Evolutionary conservation across 2,888 invertebrate species (phyloP), one percentile per base, ranked within the genome.

Genomic region (Pheosia gnoma): DNA sequence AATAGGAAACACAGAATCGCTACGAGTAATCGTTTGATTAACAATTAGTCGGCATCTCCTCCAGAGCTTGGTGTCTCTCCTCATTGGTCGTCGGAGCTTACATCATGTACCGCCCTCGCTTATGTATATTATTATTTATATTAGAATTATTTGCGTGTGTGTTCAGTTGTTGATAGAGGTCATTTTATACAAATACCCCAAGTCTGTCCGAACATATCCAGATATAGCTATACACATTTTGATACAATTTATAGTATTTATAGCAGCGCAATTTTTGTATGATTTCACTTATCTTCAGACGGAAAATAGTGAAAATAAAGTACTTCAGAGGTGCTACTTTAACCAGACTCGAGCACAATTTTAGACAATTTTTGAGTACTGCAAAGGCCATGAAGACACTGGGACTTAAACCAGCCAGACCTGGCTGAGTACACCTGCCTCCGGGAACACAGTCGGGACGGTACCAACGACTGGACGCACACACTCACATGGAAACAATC

Each of bases 81-180:
- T 47, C 47, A 47, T 47, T 47, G 47, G 47, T 47, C 47, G 47
- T 47, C 47, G 47, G 41, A 5, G n/a, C 47, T n/a, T n/a, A 47
- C 47, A 47, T n/a, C 4, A 47, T n/a, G 47, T 47, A 11, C 5
- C 47, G 47, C n/a, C 4, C n/a, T 5, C 43, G 2, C 43, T 43
- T 43, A 43, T 9, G 9, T 45, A 45, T 45, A 8, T 47, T n/a
- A 47, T 47, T n/a, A 11, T 47, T 5, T 47, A n/a, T 47, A 47
- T n/a, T 47, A 11, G 47, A 47, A 47, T 47, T 47, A 47, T 47
- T 10, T 45, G 2, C 11, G n/a, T n/a, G 5, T 47, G 3, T 47
- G 9, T 47, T 47, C 11, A 47, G 47, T 47, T 47, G 47, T 47
- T 47, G 8, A 47, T 47, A 47, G n/a, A 47, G 2, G n/a, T 47